A percentile compares a stretch with the other conserved stretches of the same genome.
Conservation (phyloP, 2,888 invertebrate species). For the Augiades crinisus region DNA sequence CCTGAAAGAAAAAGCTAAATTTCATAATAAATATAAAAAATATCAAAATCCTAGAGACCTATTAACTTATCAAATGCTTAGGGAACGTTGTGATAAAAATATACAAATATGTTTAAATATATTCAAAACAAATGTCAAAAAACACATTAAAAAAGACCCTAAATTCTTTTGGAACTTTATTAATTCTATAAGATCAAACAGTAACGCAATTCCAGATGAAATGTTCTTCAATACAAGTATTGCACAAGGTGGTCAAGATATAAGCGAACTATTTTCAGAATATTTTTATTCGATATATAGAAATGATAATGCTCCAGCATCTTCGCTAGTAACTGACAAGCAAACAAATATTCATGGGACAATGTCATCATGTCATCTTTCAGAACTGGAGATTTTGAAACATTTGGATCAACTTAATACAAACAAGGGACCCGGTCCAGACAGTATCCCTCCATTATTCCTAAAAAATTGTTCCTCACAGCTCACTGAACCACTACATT, state of each 20-base stretch:
- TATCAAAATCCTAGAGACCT: not conserved
- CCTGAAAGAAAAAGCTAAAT: constrained; percentile 2
- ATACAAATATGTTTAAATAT: not conserved
- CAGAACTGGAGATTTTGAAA: not conserved
- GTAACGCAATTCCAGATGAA: constrained; percentile 1
- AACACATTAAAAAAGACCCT: not conserved
- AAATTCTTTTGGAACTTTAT: constrained; percentile 1
- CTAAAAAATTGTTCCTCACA: constrained; percentile 62
- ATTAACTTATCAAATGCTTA: not conserved
- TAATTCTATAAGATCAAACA: not conserved
- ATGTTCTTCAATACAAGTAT: not conserved
- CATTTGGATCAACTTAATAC: not conserved
- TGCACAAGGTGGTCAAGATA: not conserved
- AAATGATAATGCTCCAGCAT: not conserved
- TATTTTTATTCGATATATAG: constrained; percentile 2
- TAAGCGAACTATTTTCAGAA: not conserved
- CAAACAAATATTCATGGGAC: not conserved
- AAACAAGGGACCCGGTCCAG: constrained; percentile 12
- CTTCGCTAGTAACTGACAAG: not conserved
- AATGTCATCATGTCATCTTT: not conserved
- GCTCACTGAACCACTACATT: constrained; percentile 84
- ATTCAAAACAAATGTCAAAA: not conserved
- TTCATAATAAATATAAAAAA: constrained; percentile 3
- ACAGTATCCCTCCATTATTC: constrained; percentile 1
- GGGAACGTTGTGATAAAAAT: not conserved